Evolutionary conservation across 2,888 invertebrate species (phyloP).

Genomic region (Caenorhabditis afra): DNA sequence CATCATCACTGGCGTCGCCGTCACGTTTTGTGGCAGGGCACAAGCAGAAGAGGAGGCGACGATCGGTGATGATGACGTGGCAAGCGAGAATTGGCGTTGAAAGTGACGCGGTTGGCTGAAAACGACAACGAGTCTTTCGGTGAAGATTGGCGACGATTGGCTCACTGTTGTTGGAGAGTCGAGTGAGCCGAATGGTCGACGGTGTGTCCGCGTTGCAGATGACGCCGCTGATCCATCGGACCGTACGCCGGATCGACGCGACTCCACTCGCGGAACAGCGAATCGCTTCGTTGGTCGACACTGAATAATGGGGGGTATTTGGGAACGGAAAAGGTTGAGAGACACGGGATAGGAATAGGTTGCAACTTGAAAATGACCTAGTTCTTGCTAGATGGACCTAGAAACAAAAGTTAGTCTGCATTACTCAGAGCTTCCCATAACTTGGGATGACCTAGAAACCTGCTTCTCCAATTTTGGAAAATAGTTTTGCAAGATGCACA

Average conservation of each 20-base stretch:
- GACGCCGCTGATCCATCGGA: constrained; percentile 34
- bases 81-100: constrained; percentile 59
- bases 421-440: neutral
- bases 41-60: neutral
- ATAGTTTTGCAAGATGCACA: too few species aligned
- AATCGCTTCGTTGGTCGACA: constrained; percentile 65
- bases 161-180: neutral
- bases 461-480: too few species aligned
- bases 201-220: constrained; percentile 45
- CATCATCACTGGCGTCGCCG: too few species aligned
- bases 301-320: too few species aligned
- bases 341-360: too few species aligned
- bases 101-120: constrained; percentile 44
- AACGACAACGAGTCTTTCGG: neutral
- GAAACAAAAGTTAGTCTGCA: neutral
- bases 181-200: constrained; percentile 40
- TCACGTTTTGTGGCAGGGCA: neutral
- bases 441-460: neutral
- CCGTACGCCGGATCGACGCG: constrained; percentile 67
- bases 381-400: too few species aligned
- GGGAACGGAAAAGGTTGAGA: neutral
- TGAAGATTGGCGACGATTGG: neutral
- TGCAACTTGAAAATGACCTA: too few species aligned
- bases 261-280: constrained; percentile 66
- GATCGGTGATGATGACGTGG: constrained; percentile 33